These are phyloP conservation scores for Gallinago nigripennis DNA, from an alignment of 2,797 vertebrate species.

Conservation along the genomic window DNA sequence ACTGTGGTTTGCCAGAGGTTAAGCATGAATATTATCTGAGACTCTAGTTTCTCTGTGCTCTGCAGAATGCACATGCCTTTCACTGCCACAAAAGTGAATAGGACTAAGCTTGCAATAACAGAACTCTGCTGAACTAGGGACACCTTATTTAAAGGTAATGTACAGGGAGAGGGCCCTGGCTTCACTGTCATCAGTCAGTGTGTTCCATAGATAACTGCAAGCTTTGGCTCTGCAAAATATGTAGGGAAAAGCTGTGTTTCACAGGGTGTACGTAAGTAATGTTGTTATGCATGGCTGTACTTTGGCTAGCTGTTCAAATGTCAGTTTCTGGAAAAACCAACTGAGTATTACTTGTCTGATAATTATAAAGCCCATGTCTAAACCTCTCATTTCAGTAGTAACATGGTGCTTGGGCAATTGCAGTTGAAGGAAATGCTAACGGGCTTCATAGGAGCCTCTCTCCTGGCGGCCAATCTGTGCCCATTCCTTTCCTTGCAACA, in stretches of 20 bases:
- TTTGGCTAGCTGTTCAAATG: not conserved
- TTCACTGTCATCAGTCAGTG: not conserved
- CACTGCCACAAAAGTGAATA: not conserved
- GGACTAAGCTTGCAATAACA: not conserved
- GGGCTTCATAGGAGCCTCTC: not conserved
- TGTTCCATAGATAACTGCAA: not conserved
- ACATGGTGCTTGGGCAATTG: fast-evolving
- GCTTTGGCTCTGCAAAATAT: not conserved
- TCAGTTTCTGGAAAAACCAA: slow-evolving; percentile 20
- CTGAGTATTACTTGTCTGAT: not conserved
- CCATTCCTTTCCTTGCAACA: not conserved
- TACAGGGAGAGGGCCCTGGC: not conserved
- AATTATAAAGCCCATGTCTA: not conserved
- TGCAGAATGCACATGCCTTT: not conserved
- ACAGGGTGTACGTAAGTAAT: not conserved
- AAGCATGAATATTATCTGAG: not conserved
- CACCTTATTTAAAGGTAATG: fast-evolving
- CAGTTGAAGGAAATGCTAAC: not conserved
- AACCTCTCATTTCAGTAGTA: not conserved
- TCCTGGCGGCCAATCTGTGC: not conserved
- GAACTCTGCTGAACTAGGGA: not conserved
- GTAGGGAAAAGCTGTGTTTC: not conserved
- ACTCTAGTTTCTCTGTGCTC: not conserved
- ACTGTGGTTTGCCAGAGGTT: not conserved
- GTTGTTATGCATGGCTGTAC: not conserved